Evolutionary conservation across 2,888 invertebrate species (phyloP).

Genomic region (Corbicula japonica): DNA sequence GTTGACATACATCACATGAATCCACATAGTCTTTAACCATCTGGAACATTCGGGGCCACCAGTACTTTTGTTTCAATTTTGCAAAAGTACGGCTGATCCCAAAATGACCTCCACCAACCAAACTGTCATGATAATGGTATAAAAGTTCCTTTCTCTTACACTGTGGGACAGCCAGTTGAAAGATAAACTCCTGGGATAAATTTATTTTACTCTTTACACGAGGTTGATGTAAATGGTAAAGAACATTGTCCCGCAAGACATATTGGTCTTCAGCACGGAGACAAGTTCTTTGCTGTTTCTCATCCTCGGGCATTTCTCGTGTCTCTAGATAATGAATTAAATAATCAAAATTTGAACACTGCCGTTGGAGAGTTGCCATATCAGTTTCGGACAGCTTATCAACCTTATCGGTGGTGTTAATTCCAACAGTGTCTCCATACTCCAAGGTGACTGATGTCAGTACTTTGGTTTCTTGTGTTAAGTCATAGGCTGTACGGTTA

Average conservation of each 20-base stretch:
- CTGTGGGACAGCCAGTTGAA: slow-evolving; percentile 25
- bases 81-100: slow-evolving; percentile 10
- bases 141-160: slow-evolving; percentile 21
- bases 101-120: slow-evolving; percentile 37
- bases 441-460: too few relatives aligned
- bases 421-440: too few relatives aligned
- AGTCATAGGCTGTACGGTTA: too few relatives aligned
- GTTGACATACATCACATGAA: slow-evolving; percentile 21
- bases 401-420: background rate
- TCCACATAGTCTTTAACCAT: slow-evolving; percentile 9
- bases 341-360: slow-evolving; percentile 15
- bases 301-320: slow-evolving; percentile 3
- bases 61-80: slow-evolving; percentile 12
- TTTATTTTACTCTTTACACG: slow-evolving; percentile 18
- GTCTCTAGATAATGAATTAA: too few relatives aligned
- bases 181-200: slow-evolving; percentile 4
- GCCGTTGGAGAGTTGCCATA: slow-evolving; percentile 28
- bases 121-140: slow-evolving; percentile 24
- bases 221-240: slow-evolving; percentile 18
- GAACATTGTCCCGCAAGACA: slow-evolving; percentile 10
- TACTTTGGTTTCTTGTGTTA: too few relatives aligned
- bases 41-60: slow-evolving; percentile 19
- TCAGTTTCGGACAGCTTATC: background rate
- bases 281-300: slow-evolving; percentile 23
- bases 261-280: slow-evolving; percentile 12